phyloP scores from a whole-genome alignment of 2,797 vertebrate genomes.

The Coranthus polyacanthus region DNA sequence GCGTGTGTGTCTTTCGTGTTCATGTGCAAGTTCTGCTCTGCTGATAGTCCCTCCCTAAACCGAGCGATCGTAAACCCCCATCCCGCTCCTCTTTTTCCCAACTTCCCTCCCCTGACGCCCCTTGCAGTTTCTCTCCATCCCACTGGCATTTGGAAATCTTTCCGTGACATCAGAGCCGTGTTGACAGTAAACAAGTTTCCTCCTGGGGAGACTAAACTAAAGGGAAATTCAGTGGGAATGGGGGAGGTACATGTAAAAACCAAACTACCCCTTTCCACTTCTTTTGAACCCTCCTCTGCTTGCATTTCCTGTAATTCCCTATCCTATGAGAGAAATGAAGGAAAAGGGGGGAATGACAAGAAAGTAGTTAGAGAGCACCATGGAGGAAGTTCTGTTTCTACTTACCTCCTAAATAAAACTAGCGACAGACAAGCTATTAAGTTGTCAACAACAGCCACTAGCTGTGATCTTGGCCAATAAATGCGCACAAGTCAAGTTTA shows the following conservation, averaged over 20 bases:
- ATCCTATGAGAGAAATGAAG: constrained; percentile 2
- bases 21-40: constrained; percentile 10
- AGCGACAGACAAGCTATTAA: no score
- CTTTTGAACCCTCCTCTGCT: neutral
- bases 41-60: constrained; percentile 13
- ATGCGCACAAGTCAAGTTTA: no score
- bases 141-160: constrained; percentile 70
- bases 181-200: constrained; percentile 81
- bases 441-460: no score
- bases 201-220: constrained; percentile 68
- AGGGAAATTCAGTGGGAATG: constrained; percentile 71
- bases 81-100: constrained; percentile 43
- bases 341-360: neutral
- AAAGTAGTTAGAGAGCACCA: neutral
- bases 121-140: constrained; percentile 41
- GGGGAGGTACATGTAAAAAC: constrained; percentile 31
- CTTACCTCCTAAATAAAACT: no score
- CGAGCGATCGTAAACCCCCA: constrained; percentile 11
- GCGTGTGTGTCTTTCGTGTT: constrained; percentile 49
- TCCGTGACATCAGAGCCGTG: constrained; percentile 83
- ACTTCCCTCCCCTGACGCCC: constrained; percentile 43
- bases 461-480: no score
- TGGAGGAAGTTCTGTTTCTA: constrained; percentile 8
- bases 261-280: neutral
- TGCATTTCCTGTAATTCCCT: constrained; percentile 30